Evolutionary conservation across 2,113 vertebrate genomes (phyloP).

Genomic region (Laterallus jamaicensis): DNA sequence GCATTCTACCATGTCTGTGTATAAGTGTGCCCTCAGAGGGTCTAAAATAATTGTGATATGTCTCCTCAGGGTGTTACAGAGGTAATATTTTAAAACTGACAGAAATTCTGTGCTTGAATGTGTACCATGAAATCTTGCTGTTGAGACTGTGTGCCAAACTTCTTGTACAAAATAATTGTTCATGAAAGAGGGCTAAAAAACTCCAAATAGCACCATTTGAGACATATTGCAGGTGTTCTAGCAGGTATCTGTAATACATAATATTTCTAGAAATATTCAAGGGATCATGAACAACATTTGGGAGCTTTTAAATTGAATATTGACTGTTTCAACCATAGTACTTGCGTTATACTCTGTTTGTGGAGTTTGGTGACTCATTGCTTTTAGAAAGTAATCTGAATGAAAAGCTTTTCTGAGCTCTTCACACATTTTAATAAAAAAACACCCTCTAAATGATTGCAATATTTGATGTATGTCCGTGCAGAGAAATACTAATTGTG

Average conservation of each 20-base stretch:
- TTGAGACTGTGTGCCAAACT: not conserved
- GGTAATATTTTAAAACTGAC: not conserved
- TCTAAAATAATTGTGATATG: not conserved
- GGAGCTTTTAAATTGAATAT: not conserved
- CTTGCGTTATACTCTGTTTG: not conserved
- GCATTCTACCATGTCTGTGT: not conserved
- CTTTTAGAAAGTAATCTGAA: not conserved
- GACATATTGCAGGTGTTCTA: not conserved
- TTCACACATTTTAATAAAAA: not conserved
- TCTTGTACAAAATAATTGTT: not conserved
- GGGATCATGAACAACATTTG: not conserved
- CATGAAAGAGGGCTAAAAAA: not conserved
- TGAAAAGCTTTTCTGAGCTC: not conserved
- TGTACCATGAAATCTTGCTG: not conserved
- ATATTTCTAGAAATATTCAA: not conserved
- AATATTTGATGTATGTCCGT: not conserved
- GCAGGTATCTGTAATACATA: not conserved
- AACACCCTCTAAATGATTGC: not conserved
- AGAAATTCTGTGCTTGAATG: not conserved
- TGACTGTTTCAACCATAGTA: not conserved
- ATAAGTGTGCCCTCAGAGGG: fast-evolving
- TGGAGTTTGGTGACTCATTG: not conserved
- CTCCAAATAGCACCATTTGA: not conserved
- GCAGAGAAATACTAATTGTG: not conserved
- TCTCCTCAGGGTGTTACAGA: not conserved